Conservation (phyloP, 2,888 invertebrate species). For the Podotricha telesiphe region DNA sequence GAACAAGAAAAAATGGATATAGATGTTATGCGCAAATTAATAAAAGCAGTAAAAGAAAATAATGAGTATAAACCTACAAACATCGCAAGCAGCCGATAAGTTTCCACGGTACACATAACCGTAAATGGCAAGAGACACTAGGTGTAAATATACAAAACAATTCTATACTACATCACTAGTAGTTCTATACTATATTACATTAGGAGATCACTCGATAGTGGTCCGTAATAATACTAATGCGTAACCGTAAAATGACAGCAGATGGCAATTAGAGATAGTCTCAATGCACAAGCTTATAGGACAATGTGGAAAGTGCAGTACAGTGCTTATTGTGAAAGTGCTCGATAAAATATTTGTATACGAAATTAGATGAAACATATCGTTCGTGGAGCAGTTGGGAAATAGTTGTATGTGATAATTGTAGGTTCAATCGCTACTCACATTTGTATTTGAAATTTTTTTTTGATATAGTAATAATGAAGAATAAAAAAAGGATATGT, state of each 20-base stretch:
- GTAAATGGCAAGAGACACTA: neutral
- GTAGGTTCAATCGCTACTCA: too few relatives aligned
- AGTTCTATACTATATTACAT: constrained; percentile 36
- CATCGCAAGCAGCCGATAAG: too few relatives aligned
- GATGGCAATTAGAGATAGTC: constrained; percentile 79
- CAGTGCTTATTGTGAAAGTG: constrained; percentile 47
- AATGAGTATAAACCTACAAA: too few relatives aligned
- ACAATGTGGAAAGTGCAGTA: constrained; percentile 56
- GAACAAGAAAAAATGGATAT: too few relatives aligned
- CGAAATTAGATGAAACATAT: neutral
- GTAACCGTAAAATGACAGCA: constrained; percentile 80
- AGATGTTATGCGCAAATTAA: too few relatives aligned
- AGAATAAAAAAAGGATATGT: too few relatives aligned
- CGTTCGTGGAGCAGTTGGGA: too few relatives aligned
- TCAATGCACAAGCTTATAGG: constrained; percentile 57
- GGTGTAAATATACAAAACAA: constrained; percentile 34
- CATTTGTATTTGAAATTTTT: too few relatives aligned
- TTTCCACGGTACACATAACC: neutral
- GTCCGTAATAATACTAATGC: constrained; percentile 76
- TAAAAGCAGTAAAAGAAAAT: too few relatives aligned
- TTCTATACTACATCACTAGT: constrained; percentile 38
- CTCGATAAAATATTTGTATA: constrained; percentile 41
- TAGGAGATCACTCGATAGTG: constrained; percentile 64
- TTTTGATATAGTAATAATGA: too few relatives aligned
- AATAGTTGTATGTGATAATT: too few relatives aligned